Evolutionary conservation across 2,888 invertebrate genomes (phyloP).

Genomic region (Chrysomela aeneicollis): DNA sequence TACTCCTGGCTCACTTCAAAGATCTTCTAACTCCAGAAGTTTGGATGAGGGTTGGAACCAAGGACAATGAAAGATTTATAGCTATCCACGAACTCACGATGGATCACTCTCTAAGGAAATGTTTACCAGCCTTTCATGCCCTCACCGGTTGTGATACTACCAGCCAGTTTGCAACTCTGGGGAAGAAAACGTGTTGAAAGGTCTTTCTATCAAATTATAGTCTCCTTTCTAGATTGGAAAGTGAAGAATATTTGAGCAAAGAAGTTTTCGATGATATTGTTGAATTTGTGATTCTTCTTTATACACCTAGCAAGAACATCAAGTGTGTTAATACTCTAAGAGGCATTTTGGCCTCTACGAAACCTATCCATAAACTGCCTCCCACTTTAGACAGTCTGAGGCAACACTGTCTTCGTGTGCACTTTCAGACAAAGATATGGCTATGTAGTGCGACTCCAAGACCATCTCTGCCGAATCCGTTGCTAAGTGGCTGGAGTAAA

Average conservation of each 20-base stretch:
- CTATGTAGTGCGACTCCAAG: slow-evolving; percentile 10
- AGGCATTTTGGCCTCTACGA: slow-evolving; percentile 13
- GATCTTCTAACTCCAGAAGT: no score
- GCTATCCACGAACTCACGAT: slow-evolving; percentile 32
- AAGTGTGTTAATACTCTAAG: slow-evolving; percentile 12
- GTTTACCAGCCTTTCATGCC: slow-evolving; percentile 38
- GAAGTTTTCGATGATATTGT: no score
- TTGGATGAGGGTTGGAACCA: slow-evolving; percentile 24
- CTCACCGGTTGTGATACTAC: slow-evolving; percentile 38
- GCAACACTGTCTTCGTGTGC: slow-evolving; percentile 19
- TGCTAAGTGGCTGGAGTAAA: slow-evolving; percentile 4
- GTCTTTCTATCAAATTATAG: slow-evolving; percentile 8
- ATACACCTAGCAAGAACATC: slow-evolving; percentile 8
- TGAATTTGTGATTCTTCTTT: slow-evolving; percentile 20
- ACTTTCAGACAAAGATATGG: slow-evolving; percentile 22
- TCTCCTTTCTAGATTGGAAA: no score
- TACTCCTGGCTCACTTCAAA: no score
- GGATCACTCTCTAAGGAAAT: slow-evolving; percentile 15
- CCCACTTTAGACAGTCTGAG: slow-evolving; percentile 21
- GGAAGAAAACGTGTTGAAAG: slow-evolving; percentile 36
- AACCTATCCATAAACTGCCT: slow-evolving; percentile 23
- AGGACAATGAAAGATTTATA: slow-evolving; percentile 27
- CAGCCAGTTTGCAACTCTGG: slow-evolving; percentile 34
- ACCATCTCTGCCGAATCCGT: neutral
- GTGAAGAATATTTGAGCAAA: no score